Conservation (phyloP, 92 coral and sea anemone species). For the Zoanthus sociatus region DNA sequence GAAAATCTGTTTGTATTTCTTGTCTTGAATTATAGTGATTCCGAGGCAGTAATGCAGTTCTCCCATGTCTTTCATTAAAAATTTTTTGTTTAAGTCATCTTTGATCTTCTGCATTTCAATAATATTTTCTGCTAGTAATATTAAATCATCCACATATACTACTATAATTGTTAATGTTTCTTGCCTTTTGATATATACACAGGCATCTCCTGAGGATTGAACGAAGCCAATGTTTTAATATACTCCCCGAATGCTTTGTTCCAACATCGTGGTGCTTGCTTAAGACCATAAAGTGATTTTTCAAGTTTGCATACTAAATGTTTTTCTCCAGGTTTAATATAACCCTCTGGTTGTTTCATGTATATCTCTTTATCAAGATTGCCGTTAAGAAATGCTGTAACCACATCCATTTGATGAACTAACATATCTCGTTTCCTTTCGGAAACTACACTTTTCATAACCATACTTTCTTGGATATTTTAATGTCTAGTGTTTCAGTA, state of each 20-base stretch:
- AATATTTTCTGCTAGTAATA: neutral
- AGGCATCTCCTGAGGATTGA: slow-evolving; percentile 54
- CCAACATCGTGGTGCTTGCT: slow-evolving; percentile 66
- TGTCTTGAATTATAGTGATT: slow-evolving; percentile 43
- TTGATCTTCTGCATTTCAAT: slow-evolving; percentile 13
- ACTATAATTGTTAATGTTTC: slow-evolving; percentile 9
- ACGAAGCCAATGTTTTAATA: slow-evolving; percentile 49
- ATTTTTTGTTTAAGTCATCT: too few relatives aligned
- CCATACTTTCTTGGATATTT: too few relatives aligned
- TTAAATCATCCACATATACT: slow-evolving; percentile 7
- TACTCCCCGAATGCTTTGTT: slow-evolving; percentile 58
- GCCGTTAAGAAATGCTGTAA: too few relatives aligned
- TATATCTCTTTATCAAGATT: too few relatives aligned
- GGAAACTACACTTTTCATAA: too few relatives aligned
- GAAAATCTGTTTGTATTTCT: slow-evolving; percentile 42
- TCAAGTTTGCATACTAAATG: too few relatives aligned
- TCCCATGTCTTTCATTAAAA: neutral
- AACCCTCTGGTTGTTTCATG: slow-evolving; percentile 67
- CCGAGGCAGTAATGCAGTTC: slow-evolving; percentile 2
- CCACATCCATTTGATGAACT: slow-evolving; percentile 59
- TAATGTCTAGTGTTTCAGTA: too few relatives aligned
- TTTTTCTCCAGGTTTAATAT: slow-evolving; percentile 50
- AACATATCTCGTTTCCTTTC: slow-evolving; percentile 4
- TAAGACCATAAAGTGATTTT: slow-evolving; percentile 61
- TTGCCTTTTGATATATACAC: slow-evolving; percentile 45